These are phyloP conservation scores for Rhinoderma darwinii DNA, from an alignment of 2,113 vertebrate species.

Conservation along the genomic window DNA sequence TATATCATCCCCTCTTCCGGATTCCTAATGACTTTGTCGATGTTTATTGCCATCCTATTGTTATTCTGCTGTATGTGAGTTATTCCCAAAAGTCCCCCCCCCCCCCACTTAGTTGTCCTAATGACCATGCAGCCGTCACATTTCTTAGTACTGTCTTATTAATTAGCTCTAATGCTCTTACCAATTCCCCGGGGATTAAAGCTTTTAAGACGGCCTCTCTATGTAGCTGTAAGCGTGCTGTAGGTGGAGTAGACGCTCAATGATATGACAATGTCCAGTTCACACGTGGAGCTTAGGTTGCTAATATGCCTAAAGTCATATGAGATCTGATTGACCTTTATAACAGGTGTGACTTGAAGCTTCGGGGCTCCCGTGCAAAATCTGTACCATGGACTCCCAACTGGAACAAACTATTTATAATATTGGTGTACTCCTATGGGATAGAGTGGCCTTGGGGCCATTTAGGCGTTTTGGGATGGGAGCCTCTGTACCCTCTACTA, in stretches of 20 bases:
- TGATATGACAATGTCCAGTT: neutral
- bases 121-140: constrained; percentile 47
- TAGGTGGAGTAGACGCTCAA: neutral
- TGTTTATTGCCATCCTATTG: constrained; percentile 37
- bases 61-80: constrained; percentile 8
- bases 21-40: constrained; percentile 48
- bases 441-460: neutral
- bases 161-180: constrained; percentile 55
- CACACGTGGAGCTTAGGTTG: neutral
- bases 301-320: neutral
- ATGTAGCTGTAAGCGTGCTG: constrained; percentile 13
- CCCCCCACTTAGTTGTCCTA: constrained; percentile 33
- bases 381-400: neutral
- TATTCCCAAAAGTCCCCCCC: constrained; percentile 29
- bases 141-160: constrained; percentile 47
- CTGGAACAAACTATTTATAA: neutral
- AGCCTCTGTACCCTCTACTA: too few relatives aligned
- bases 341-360: neutral
- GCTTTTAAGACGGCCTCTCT: constrained; percentile 46
- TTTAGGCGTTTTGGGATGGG: neutral
- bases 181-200: constrained; percentile 29
- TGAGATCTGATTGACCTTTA: neutral
- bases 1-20: constrained; percentile 1
- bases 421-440: neutral
- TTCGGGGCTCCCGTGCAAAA: neutral